Evolutionary conservation across 2,888 invertebrate genomes (phyloP).

Genomic region (Yponomeuta cagnagella): DNA sequence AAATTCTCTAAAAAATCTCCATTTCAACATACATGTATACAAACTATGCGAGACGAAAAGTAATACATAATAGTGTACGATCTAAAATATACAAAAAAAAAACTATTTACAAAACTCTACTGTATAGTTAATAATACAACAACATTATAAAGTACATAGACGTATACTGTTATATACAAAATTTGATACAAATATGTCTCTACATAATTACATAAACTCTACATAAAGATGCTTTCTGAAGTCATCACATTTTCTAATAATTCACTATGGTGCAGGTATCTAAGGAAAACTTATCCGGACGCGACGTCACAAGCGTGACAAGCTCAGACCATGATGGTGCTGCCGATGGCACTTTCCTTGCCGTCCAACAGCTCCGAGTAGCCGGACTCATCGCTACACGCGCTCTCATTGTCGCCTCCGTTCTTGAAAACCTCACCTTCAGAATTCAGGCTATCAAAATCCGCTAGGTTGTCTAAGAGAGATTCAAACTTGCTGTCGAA

Average conservation of each 20-base stretch:
- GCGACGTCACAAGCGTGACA: background rate
- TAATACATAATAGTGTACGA: constrained; percentile 20
- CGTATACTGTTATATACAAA: constrained; percentile 31
- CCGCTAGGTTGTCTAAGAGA: constrained; percentile 58
- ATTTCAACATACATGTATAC: constrained; percentile 21
- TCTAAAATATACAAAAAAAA: constrained; percentile 30
- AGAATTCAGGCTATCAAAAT: constrained; percentile 56
- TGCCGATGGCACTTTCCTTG: constrained; percentile 67
- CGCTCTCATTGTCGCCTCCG: constrained; percentile 82
- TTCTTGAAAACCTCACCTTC: constrained; percentile 69
- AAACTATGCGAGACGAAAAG: background rate
- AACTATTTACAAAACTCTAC: constrained; percentile 51
- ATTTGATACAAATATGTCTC: constrained; percentile 15
- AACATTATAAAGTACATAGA: constrained; percentile 31
- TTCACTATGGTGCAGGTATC: background rate
- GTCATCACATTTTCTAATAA: constrained; percentile 15
- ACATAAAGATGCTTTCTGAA: constrained; percentile 16
- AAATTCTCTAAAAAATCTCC: constrained; percentile 45
- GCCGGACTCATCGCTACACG: constrained; percentile 93
- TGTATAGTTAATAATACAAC: constrained; percentile 45
- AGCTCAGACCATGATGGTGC: constrained; percentile 62
- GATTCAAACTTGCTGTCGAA: constrained; percentile 61
- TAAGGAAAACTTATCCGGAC: background rate
- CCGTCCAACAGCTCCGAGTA: constrained; percentile 86
- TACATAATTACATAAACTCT: background rate